Evolutionary conservation across 2,113 vertebrate species (phyloP).

Genomic region (Macaca mulatta): DNA sequence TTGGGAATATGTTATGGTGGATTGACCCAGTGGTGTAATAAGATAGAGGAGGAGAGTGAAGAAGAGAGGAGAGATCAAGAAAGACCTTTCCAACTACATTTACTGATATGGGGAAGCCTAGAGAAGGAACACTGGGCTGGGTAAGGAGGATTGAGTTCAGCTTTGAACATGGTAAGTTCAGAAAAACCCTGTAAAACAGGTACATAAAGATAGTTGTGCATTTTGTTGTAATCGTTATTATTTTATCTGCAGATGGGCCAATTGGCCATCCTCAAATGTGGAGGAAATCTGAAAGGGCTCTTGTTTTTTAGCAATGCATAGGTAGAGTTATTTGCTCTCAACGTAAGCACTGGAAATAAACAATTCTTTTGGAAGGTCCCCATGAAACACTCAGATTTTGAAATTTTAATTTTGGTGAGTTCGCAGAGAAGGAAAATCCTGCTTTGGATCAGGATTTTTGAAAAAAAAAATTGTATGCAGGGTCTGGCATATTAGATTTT

Average conservation of each 20-base stretch:
- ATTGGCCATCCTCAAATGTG: background rate
- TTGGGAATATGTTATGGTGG: background rate
- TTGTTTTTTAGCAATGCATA: background rate
- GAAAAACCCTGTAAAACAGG: background rate
- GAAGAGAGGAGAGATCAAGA: background rate
- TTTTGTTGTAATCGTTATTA: constrained; percentile 23
- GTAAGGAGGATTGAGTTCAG: background rate
- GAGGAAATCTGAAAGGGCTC: background rate
- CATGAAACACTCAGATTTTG: background rate
- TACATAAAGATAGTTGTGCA: background rate
- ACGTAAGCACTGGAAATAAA: background rate
- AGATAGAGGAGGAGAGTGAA: background rate
- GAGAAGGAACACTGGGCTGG: background rate
- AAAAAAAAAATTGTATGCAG: background rate
- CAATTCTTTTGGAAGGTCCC: background rate
- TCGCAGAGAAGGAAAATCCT: background rate
- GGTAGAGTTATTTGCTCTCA: background rate
- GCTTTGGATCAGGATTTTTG: background rate
- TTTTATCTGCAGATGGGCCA: background rate
- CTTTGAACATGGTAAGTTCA: background rate
- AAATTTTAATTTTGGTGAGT: background rate
- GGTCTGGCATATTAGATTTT: background rate
- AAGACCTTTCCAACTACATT: background rate
- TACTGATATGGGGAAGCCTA: background rate
- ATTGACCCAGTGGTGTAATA: background rate